Conservation (phyloP, 53 echinoderm and acorn worm genomes). For the Echinarachnius parma region DNA sequence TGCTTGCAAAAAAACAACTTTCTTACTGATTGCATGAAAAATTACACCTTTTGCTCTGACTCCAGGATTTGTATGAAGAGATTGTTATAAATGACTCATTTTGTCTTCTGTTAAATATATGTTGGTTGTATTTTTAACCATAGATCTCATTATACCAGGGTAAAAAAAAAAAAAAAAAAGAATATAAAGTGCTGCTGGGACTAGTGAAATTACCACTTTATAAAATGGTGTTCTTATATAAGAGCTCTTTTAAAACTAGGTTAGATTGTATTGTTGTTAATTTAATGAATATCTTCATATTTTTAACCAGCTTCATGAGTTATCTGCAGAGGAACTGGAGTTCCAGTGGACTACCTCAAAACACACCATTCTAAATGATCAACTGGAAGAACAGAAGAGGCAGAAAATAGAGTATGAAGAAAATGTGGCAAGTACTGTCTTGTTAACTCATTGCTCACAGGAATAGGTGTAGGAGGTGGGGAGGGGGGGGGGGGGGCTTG, state of each 20-base stretch:
- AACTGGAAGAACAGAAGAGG: slow-evolving; percentile 38
- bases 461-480: too few relatives aligned
- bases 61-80: slow-evolving; percentile 80
- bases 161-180: too few relatives aligned
- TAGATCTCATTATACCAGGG: too few relatives aligned
- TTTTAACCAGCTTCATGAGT: slow-evolving; percentile 49
- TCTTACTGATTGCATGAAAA: too few relatives aligned
- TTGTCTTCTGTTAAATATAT: not conserved
- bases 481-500: too few relatives aligned
- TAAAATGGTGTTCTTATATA: not conserved
- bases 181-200: too few relatives aligned
- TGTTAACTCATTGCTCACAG: too few relatives aligned
- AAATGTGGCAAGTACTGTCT: slow-evolving; percentile 44
- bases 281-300: slow-evolving; percentile 2
- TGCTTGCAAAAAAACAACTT: too few relatives aligned
- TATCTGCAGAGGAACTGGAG: slow-evolving; percentile 66
- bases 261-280: not conserved
- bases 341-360: slow-evolving; percentile 57
- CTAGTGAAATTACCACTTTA: too few relatives aligned
- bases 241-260: not conserved
- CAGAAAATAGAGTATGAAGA: slow-evolving; percentile 9
- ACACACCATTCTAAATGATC: slow-evolving; percentile 59
- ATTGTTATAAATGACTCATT: slow-evolving; percentile 82
- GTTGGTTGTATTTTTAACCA: too few relatives aligned
- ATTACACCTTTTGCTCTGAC: slow-evolving; percentile 78